Base-by-base conservation (phyloP, 92 coral and sea anemone genomes). In the Epizoanthus fatuus region DNA sequence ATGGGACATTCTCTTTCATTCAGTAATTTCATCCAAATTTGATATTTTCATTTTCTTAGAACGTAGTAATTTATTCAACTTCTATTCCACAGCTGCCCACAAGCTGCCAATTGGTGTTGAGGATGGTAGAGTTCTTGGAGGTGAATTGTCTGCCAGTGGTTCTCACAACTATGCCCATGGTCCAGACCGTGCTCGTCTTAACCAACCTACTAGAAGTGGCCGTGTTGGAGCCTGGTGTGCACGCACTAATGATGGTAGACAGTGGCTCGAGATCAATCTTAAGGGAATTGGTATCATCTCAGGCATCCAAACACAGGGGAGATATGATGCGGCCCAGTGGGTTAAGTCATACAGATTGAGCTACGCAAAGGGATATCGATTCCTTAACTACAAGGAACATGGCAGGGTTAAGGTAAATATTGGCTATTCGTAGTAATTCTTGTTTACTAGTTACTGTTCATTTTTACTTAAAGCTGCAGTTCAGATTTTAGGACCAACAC, bases 201-300 rank as follows among this genome's bases (percentile, higher is more conserved):
- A 89, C 79, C 86, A 81, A 55, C 72, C 54, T 38, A 80, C 75
- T 37, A 22, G 86, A 7, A 59, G 63, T 53, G 69, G 87, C 29
- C 70, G 92, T 42, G 86, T 81, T 1, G 96, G 96, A 12, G 94
- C 90, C 15, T 93, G 96, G 96, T 83, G 86, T 32, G 90, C 96
- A 54, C 86, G 65, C 54, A 56, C 74, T 69, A 68, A 88, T 40
- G 88, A 87, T 19, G 70, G 75, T 42, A 17, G 39, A 5, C 94
- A 91, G 77, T 93, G 91, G 90, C 90, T 93, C 1, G 90, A 93
- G 68, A 83, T 93, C 71, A 94, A 88, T 67, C 54, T 91, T 4
- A 69, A 84, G 16, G 72, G 75, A 80, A 52, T 63, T 75, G 85
- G 92, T 62, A 81, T 85, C 69, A 76, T 93, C 40, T 87, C 90